phyloP scores from a whole-genome alignment of 2,797 vertebrate genomes.

The Etheostoma perlongum region DNA sequence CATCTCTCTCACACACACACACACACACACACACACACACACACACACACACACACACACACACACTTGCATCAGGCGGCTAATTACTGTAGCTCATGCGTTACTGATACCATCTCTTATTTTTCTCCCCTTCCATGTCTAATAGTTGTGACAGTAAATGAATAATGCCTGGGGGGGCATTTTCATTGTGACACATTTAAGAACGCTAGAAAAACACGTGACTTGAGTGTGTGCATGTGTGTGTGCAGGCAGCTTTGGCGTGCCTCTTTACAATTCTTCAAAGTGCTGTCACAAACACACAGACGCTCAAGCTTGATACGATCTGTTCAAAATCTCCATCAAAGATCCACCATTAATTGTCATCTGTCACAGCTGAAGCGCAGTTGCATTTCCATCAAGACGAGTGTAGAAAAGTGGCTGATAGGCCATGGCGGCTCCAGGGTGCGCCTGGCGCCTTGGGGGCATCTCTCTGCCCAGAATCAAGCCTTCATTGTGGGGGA shows the following conservation, averaged over 20 bases:
- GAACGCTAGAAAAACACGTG: slow-evolving; percentile 64
- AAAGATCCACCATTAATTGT: slow-evolving; percentile 78
- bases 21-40: slow-evolving; percentile 29
- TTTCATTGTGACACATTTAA: slow-evolving; percentile 82
- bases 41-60: slow-evolving; percentile 48
- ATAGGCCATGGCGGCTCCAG: slow-evolving; percentile 75
- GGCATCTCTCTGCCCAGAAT: slow-evolving; percentile 77
- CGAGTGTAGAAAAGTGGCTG: slow-evolving; percentile 57
- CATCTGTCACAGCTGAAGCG: slow-evolving; percentile 74
- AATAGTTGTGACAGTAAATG: slow-evolving; percentile 87
- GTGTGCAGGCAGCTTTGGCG: slow-evolving; percentile 41
- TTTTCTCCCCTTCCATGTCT: slow-evolving; percentile 81
- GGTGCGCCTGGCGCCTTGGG: slow-evolving; percentile 70
- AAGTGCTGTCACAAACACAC: slow-evolving; percentile 70
- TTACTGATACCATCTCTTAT: slow-evolving; percentile 84
- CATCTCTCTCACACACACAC: slow-evolving; percentile 23
- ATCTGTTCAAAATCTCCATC: slow-evolving; percentile 77
- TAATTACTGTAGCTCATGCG: slow-evolving; percentile 85
- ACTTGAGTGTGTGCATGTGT: slow-evolving; percentile 37
- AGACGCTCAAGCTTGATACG: slow-evolving; percentile 57
- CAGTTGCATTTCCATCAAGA: slow-evolving; percentile 53
- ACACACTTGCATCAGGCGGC: slow-evolving; percentile 79
- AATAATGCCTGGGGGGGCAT: slow-evolving; percentile 79
- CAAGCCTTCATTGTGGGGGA: slow-evolving; percentile 80
- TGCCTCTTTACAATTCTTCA: slow-evolving; percentile 73